Evolutionary conservation across 2,797 vertebrate genomes (phyloP), one percentile per base, ranked within the genome.

Genomic region (Periparus ater): DNA sequence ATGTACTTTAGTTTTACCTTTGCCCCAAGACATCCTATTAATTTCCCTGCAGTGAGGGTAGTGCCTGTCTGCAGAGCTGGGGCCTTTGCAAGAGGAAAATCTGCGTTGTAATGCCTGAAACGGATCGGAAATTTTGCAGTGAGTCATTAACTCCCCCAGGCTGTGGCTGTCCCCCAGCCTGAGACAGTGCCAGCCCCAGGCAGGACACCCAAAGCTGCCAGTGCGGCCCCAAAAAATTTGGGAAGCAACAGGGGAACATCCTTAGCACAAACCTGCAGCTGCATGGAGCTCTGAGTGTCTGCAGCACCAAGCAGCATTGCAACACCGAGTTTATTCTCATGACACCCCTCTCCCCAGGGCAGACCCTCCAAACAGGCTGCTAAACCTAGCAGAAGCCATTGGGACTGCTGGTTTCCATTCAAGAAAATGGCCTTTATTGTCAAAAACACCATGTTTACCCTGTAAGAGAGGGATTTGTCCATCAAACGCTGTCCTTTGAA

Each of bases 1-100:
- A 91, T 70, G 80, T 86, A 62, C 80, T 95, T 91, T 17, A 91
- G 73, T 90, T 91, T 81, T 93, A 91, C 93, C 91, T 96, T 94
- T 94, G 93, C 76, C 70, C 95, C 80, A 53, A 58, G 93, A 73
- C 85, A 70, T 66, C 70, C 70, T 20, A 62, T 89, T 48, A 27
- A 88, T 88, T 73, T 85, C 66, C 47, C 79, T 51, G 87, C 66
- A 60, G 70, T 4, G 26, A 86, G n/a, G 88, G 62, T 6, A 78
- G 66, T 2, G 40, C 36, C 78, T 81, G 54, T 34, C 80, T 91
- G 78, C 82, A 85, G 86, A 88, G 65, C 82, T 23, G 81, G 48
- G 38, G 38, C 75, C 47, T 91, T 58, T 44, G 51, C 57, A 48
- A 51, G 65, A 83, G 30, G 36, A 73, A 94, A 83, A 80, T 9